Evolutionary conservation across 1,140 invertebrate genomes (phyloP).

Genomic region (Dinothrombium tinctorium): DNA sequence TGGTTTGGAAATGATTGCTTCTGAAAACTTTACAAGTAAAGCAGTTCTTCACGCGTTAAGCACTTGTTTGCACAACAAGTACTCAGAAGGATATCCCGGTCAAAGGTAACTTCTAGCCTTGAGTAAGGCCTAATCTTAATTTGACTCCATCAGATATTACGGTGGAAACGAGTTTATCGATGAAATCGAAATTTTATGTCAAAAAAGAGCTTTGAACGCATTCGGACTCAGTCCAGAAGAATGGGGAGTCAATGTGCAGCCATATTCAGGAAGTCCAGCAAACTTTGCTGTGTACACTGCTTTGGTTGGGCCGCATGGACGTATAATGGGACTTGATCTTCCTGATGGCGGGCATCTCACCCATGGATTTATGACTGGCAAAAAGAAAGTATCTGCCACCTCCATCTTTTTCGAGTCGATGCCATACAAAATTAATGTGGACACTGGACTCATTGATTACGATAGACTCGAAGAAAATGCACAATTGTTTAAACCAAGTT

Average conservation of each 20-base stretch:
- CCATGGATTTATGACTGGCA: constrained; percentile 72
- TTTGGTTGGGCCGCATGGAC: constrained; percentile 62
- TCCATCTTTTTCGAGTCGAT: constrained; percentile 96
- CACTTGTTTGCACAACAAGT: constrained; percentile 89
- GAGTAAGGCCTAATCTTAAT: no score
- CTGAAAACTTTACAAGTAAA: constrained; percentile 85
- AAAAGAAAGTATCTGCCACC: constrained; percentile 84
- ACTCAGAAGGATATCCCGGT: constrained; percentile 51
- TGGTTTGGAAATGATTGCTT: constrained; percentile 86
- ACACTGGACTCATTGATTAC: constrained; percentile 80
- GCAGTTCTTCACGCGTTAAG: constrained; percentile 71
- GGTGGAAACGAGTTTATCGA: constrained; percentile 94
- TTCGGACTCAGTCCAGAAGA: constrained; percentile 53
- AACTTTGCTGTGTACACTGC: constrained; percentile 87
- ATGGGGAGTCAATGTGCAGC: constrained; percentile 97
- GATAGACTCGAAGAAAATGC: constrained; percentile 59
- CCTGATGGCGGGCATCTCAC: constrained; percentile 91
- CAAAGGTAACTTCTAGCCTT: no score
- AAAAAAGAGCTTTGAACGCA: constrained; percentile 59
- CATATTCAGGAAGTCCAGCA: constrained; percentile 85
- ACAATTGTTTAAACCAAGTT: constrained; percentile 60
- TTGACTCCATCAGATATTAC: constrained; percentile 51
- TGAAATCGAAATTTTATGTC: constrained; percentile 66
- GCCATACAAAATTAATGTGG: constrained; percentile 74
- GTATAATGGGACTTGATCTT: constrained; percentile 86